Percentiles rank a stretch among this genome's conserved stretches.
Evolutionary conservation across 1,140 invertebrate genomes (phyloP).

Genomic region (Drosophila auraria): DNA sequence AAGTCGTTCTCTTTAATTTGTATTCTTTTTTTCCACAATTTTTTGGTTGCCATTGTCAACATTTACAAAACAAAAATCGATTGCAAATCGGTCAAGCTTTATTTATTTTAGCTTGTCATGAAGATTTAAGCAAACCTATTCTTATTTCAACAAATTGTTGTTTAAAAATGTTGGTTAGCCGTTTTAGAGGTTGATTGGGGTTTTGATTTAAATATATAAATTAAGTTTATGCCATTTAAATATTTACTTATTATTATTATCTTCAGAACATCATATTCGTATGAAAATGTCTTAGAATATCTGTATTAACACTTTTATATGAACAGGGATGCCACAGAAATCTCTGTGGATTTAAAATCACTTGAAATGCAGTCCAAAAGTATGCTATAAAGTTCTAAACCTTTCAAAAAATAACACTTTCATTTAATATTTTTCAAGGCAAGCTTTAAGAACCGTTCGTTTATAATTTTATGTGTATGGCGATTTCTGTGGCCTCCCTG

Average conservation of each 20-base stretch:
- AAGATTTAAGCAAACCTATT: slow-evolving; percentile 9
- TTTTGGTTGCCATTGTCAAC: slow-evolving; percentile 55
- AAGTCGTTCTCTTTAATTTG: slow-evolving; percentile 10
- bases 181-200: no score
- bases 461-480: neutral
- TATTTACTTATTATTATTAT: no score
- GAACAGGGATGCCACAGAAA: neutral
- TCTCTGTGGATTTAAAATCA: neutral
- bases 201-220: neutral
- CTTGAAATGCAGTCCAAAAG: no score
- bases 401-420: no score
- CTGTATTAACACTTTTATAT: no score
- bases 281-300: neutral
- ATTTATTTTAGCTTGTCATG: slow-evolving; percentile 36
- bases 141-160: slow-evolving; percentile 11
- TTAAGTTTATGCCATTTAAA: neutral
- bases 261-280: no score
- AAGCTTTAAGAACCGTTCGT: neutral
- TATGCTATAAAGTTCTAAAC: neutral
- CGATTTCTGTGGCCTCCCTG: neutral
- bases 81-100: slow-evolving; percentile 45
- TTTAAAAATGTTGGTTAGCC: no score
- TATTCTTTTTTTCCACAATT: slow-evolving; percentile 2
- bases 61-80: slow-evolving; percentile 58
- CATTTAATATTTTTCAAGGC: neutral